Evolutionary conservation across 2,113 vertebrate species (phyloP).

Genomic region (Xenopus borealis): DNA sequence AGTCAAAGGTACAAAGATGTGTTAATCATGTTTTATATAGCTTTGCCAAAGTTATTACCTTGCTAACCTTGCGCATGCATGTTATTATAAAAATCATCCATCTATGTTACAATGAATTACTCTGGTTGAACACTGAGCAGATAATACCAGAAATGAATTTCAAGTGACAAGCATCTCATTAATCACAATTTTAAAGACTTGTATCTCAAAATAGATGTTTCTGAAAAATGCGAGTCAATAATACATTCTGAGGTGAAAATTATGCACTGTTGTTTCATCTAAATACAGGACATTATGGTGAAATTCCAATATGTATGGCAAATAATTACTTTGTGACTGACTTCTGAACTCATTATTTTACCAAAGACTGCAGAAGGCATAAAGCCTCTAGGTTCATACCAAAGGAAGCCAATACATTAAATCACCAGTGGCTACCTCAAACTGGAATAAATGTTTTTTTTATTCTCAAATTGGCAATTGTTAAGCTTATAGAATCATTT

Average conservation of each 20-base stretch:
- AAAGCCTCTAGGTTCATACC: too few species aligned
- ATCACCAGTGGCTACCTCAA: too few species aligned
- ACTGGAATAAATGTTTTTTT: too few species aligned
- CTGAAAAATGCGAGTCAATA: conserved; percentile 53
- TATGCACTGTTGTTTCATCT: neutral
- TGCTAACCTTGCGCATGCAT: conserved; percentile 56
- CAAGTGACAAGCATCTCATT: conserved; percentile 64
- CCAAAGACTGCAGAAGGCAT: too few species aligned
- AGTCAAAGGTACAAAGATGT: conserved; percentile 52
- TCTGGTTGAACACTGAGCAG: conserved; percentile 57
- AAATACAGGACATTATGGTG: neutral
- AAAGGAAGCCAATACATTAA: too few species aligned
- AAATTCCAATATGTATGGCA: too few species aligned
- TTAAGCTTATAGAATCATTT: too few species aligned
- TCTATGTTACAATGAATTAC: conserved; percentile 65
- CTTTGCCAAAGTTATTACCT: conserved; percentile 56
- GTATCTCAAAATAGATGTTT: conserved; percentile 54
- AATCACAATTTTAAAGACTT: conserved; percentile 65
- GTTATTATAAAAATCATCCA: conserved; percentile 67
- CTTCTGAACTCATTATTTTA: too few species aligned
- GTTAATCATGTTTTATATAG: conserved; percentile 50
- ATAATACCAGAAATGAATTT: conserved; percentile 62
- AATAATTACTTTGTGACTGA: too few species aligned
- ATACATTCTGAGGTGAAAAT: conserved; percentile 32
- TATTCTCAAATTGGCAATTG: too few species aligned